Conservation (phyloP, 2,113 vertebrate species). For the Corythoichthys haematopterus region DNA sequence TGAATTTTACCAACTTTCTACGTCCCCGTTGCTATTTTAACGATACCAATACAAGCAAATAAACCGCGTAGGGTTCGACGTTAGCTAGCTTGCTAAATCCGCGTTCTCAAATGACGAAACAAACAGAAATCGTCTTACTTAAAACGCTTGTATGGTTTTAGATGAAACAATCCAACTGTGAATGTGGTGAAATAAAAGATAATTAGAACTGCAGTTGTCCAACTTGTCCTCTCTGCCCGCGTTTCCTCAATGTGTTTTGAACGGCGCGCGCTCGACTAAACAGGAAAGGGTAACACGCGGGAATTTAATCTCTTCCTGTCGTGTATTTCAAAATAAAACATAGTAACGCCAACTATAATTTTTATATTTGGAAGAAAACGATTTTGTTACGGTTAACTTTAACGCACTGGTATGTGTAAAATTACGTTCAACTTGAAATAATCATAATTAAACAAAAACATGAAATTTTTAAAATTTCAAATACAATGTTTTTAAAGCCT, state of each 20-base stretch:
- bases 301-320: not conserved
- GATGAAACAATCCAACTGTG: not conserved
- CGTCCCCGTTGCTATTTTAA: not conserved
- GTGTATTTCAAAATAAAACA: not conserved
- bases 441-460: no score
- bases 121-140: constrained; percentile 10
- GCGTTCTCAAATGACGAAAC: not conserved
- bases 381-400: no score
- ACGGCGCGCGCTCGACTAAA: constrained; percentile 27
- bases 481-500: no score
- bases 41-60: not conserved
- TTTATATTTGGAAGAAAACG: not conserved
- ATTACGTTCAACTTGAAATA: no score
- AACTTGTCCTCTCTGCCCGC: constrained; percentile 16
- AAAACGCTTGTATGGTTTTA: not conserved
- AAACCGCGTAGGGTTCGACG: not conserved
- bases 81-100: not conserved
- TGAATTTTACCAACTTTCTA: not conserved
- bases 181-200: not conserved
- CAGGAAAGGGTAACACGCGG: constrained; percentile 39
- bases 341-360: not conserved
- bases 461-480: no score
- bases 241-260: constrained; percentile 50
- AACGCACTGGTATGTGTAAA: no score
- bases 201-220: not conserved